Evolutionary conservation across 2,888 invertebrate genomes (phyloP), one percentile per base, ranked within the genome.

Genomic region (Orthosia gracilis): DNA sequence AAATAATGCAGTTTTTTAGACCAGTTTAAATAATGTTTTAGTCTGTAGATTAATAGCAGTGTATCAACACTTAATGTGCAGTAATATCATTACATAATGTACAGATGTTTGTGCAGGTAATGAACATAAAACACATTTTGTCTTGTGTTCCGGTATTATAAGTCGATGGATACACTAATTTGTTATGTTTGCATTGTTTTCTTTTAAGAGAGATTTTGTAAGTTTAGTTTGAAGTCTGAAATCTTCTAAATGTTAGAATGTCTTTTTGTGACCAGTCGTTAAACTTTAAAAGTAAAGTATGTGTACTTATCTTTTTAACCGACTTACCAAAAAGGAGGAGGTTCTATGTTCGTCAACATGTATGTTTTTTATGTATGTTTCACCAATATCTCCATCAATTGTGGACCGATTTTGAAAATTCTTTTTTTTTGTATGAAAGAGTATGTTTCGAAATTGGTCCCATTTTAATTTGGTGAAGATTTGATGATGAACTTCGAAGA

Each of bases 101-200:
- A 57, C 45, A 55, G 12, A 57, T 63, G 49, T 76, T 75, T 69
- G 66, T 61, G 61, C 45, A 52, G 66, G 65, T 76, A 47, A 75
- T 69, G 82, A 75, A 84, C 76, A 72, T 76, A 72, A 69, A 71
- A 31, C 26, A 40, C 31, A 76, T 83, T 68, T 59, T 1, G 52
- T 2, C 11, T 17, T 52, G 15, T 45, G 65, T 78, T 78, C 64
- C 69, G 78, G 61, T 50, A 13, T 54, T 77, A 15, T 21, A 23
- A 40, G 18, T 50, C 45, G 58, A 47, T 57, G 18, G 12, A 40
- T 45, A 12, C 3, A 23, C 21, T 40, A 26, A 4, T 55, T 68
- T 59, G 26, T 50, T 55, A 62, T 61, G 21, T 69, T 26, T 54
- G n/a, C 23, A 21, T 31, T 45, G 12, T 45, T 57, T 45, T 55